Base-by-base conservation (phyloP, 2,113 vertebrate species). In the Solea solea region DNA sequence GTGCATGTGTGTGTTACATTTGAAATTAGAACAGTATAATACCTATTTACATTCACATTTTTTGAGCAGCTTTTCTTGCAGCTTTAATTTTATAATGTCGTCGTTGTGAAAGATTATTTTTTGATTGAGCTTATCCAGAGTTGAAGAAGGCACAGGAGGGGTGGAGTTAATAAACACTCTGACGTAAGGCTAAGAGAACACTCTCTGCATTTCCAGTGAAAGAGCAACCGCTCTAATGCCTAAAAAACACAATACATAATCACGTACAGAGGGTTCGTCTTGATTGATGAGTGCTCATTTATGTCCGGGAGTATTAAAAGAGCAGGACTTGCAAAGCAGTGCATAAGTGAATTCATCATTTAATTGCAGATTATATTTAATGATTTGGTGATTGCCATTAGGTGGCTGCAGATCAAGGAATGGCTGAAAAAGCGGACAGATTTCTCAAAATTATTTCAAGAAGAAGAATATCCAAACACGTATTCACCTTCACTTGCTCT, bases 121-220 rank as follows among this genome's bases (percentile, higher is more conserved):
- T 82, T 72, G 64, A 53, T 84, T 91, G 86, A 67, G 86, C 79
- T 81, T 51, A 51, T 67, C 65, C 76, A 58, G 71, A 74, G 80
- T 69, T 62, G 46, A 62, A 67, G 72, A 68, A 64, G 25, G 46
- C 64, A 69, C 39, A 50, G 39, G 45, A 77, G 48, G 59, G 34
- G 25, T 13, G 21, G 74, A 12, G 42, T 55, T n/a, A n/a, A n/a
- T n/a, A n/a, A n/a, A n/a, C n/a, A n/a, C n/a, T n/a, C n/a, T n/a
- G n/a, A n/a, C n/a, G n/a, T n/a, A n/a, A n/a, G n/a, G n/a, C n/a
- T 28, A 59, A 41, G 48, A 51, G 59, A 34, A 34, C 34, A 34
- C 34, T 34, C 3, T 34, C 34, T 2, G 34, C 5, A 34, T 34
- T 34, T 34, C 3, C 34, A 34, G 34, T 28, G 9, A 39, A 63